These are phyloP conservation scores for Catharus fuscescens DNA, from an alignment of 2,113 vertebrate species.

Conservation along the genomic window DNA sequence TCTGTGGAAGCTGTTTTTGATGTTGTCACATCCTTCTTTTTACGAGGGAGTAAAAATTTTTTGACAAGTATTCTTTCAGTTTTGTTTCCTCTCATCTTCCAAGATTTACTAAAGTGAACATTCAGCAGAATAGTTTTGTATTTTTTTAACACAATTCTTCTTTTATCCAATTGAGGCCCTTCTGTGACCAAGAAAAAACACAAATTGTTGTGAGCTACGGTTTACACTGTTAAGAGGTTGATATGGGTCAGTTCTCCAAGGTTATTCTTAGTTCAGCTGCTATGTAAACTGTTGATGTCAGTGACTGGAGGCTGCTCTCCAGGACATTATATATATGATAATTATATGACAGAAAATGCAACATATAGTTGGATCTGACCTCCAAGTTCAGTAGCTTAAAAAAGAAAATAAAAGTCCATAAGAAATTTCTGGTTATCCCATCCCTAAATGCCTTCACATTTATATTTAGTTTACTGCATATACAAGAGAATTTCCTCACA, in stretches of 20 bases:
- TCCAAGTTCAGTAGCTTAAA: constrained; percentile 11
- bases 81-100: background rate
- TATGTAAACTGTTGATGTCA: constrained; percentile 56
- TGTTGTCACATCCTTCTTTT: background rate
- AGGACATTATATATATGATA: constrained; percentile 38
- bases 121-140: background rate
- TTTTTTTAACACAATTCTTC: background rate
- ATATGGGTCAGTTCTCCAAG: constrained; percentile 49
- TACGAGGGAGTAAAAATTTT: background rate
- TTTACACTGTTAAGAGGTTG: constrained; percentile 50
- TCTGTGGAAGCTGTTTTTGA: background rate
- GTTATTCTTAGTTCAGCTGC: constrained; percentile 66
- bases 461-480: background rate
- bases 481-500: background rate
- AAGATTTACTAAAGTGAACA: constrained; percentile 17
- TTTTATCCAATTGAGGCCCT: background rate
- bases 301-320: constrained; percentile 24
- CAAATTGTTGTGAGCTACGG: constrained; percentile 25
- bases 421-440: background rate
- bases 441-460: background rate
- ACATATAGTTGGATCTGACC: constrained; percentile 13
- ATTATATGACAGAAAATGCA: constrained; percentile 54
- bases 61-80: background rate
- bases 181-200: constrained; percentile 2
- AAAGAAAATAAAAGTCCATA: background rate